Evolutionary conservation across 2,888 invertebrate species (phyloP).

Genomic region (Trichogramma evanescens): DNA sequence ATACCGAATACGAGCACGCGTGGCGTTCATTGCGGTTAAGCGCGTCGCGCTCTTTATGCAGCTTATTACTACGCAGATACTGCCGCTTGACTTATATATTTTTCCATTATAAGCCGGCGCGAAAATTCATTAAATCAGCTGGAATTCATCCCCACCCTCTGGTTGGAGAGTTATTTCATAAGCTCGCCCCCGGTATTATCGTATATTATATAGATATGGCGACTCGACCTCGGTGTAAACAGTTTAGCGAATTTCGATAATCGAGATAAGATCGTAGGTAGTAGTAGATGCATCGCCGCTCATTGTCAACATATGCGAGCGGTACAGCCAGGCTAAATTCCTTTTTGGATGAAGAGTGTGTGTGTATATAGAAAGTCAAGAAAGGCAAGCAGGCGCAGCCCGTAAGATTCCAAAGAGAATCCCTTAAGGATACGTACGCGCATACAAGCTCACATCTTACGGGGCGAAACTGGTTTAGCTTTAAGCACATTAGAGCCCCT

Average conservation of each 20-base stretch:
- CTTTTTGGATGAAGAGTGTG: neutral
- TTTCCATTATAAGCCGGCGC: slow-evolving; percentile 1
- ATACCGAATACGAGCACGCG: too few relatives aligned
- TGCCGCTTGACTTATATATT: neutral
- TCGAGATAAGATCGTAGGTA: slow-evolving; percentile 12
- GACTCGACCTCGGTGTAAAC: slow-evolving; percentile 3
- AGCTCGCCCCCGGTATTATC: too few relatives aligned
- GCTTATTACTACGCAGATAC: too few relatives aligned
- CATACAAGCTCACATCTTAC: slow-evolving; percentile 39
- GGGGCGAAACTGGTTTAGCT: slow-evolving; percentile 47
- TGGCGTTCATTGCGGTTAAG: too few relatives aligned
- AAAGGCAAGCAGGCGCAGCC: too few relatives aligned
- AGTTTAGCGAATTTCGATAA: slow-evolving; percentile 30
- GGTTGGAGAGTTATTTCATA: too few relatives aligned
- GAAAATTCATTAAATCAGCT: slow-evolving; percentile 14
- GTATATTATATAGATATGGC: too few relatives aligned
- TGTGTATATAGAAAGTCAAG: too few relatives aligned
- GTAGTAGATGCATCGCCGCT: slow-evolving; percentile 2
- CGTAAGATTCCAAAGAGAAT: slow-evolving; percentile 20
- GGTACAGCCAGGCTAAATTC: slow-evolving; percentile 7
- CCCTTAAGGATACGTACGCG: slow-evolving; percentile 35
- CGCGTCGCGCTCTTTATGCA: too few relatives aligned
- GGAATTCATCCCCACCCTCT: slow-evolving; percentile 3
- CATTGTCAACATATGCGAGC: slow-evolving; percentile 14
- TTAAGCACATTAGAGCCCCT: slow-evolving; percentile 46